Evolutionary conservation across 1,140 invertebrate species (phyloP).

Genomic region (Cryptotermes secundus): DNA sequence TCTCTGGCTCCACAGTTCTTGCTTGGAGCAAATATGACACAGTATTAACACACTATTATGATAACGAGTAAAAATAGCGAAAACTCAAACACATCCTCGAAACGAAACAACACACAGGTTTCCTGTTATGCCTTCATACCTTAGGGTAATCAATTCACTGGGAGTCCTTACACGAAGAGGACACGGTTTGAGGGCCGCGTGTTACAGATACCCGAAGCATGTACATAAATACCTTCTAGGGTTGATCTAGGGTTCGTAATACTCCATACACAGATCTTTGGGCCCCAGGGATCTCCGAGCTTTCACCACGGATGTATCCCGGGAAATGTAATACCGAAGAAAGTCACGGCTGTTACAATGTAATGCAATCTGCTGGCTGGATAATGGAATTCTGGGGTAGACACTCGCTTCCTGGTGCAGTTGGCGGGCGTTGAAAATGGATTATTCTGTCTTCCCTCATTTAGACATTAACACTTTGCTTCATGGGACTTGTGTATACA

Average conservation of each 20-base stretch:
- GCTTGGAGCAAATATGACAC: too few relatives aligned
- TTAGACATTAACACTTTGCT: neutral
- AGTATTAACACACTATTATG: too few relatives aligned
- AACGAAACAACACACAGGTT: too few relatives aligned
- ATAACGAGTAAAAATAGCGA: too few relatives aligned
- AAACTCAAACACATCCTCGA: too few relatives aligned
- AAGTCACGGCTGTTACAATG: neutral
- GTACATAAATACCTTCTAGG: neutral
- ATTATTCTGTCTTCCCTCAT: neutral
- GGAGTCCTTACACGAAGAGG: too few relatives aligned
- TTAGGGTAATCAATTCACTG: too few relatives aligned
- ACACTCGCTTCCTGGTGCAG: neutral
- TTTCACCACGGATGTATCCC: neutral
- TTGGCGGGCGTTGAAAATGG: neutral
- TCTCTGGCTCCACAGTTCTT: too few relatives aligned
- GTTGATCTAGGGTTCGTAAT: neutral
- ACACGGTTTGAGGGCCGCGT: too few relatives aligned
- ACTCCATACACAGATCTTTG: neutral
- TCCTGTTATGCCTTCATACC: too few relatives aligned
- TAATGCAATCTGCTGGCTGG: neutral
- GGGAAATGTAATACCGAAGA: conserved; percentile 1
- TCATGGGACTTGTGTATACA: neutral
- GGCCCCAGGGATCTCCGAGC: neutral
- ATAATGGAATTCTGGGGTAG: neutral
- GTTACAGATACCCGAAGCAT: too few relatives aligned